These are phyloP conservation scores for Plotosus lineatus DNA, from an alignment of 2,113 vertebrate species.

Conservation along the genomic window DNA sequence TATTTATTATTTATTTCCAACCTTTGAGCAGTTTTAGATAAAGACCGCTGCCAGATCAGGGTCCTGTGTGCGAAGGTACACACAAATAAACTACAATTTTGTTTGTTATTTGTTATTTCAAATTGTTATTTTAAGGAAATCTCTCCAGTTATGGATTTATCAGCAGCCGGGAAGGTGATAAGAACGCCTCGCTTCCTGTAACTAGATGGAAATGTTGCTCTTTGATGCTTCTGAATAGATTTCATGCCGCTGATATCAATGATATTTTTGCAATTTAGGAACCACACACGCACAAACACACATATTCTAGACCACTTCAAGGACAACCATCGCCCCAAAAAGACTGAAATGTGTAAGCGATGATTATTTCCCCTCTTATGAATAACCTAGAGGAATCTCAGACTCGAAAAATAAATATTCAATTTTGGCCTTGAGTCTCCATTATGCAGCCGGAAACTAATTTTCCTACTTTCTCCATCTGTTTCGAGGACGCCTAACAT, in stretches of 20 bases:
- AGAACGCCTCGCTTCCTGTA: not conserved
- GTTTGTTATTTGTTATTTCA: too few species aligned
- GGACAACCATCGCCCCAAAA: not conserved
- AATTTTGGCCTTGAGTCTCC: not conserved
- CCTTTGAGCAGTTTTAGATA: not conserved
- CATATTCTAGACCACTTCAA: not conserved
- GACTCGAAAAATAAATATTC: not conserved
- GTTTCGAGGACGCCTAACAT: not conserved
- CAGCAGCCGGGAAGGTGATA: slow-evolving; percentile 1
- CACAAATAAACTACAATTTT: not conserved
- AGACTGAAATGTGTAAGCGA: not conserved
- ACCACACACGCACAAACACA: not conserved
- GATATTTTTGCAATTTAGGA: slow-evolving; percentile 9
- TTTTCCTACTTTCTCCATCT: not conserved
- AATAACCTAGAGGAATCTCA: not conserved
- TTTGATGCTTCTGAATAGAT: slow-evolving; percentile 2
- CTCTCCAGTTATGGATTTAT: not conserved
- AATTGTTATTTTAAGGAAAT: slow-evolving; percentile 12
- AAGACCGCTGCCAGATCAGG: not conserved
- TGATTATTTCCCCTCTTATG: not conserved
- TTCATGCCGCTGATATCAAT: not conserved
- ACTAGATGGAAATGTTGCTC: slow-evolving; percentile 13
- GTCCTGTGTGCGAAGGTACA: not conserved
- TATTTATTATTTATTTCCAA: not conserved
- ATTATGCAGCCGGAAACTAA: not conserved